Base-by-base conservation (phyloP, 1,140 invertebrate species). In the Papilio glaucus region DNA sequence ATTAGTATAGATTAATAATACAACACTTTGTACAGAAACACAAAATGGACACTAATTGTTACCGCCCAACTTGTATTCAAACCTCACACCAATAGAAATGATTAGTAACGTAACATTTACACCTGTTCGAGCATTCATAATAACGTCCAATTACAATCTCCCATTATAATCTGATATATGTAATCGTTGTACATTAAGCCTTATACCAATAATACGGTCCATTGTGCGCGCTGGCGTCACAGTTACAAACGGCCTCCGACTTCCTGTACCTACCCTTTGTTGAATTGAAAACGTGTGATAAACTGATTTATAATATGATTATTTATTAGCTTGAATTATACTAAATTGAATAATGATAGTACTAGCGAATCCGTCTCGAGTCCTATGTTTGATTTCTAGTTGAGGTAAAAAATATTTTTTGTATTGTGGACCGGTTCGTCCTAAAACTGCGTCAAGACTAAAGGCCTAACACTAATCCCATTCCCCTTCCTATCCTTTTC, bases 171-270 rank as follows among this genome's bases (percentile, higher is more conserved):
- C 15, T 65, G 33, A 38, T 63, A 24, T 65, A 37, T 38, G 62
- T 63, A 63, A 63, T 38, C 9, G 15, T 15, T 65, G 10, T 18
- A 18, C 8, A 65, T 65, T 65, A 65, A 65, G 15, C 15, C 63
- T 61, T 75, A 65, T 71, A 65, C n/a, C 18, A 53, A 29, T 65
- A 13, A 26, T 60, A 29, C 29, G 24, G 33, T 13, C 75, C 15
- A 71, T 76, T 76, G 75, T 74, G 49, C 67, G 24, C 12, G 2
- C 41, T 26, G 18, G 37, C 60, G 71, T 76, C 75, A 72, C 21
- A 5, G 26, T 65, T 13, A 39, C 45, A 63, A 73, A 73, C 67
- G 60, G 68, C 45, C 39, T 73, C 37, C 13, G 18, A 49, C 71
- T 69, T 76, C 60, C 41, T 65, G 33, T 65, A 41, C 18, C 37